phyloP scores from a whole-genome alignment of 2,888 invertebrate genomes.

The Lymantria dispar region DNA sequence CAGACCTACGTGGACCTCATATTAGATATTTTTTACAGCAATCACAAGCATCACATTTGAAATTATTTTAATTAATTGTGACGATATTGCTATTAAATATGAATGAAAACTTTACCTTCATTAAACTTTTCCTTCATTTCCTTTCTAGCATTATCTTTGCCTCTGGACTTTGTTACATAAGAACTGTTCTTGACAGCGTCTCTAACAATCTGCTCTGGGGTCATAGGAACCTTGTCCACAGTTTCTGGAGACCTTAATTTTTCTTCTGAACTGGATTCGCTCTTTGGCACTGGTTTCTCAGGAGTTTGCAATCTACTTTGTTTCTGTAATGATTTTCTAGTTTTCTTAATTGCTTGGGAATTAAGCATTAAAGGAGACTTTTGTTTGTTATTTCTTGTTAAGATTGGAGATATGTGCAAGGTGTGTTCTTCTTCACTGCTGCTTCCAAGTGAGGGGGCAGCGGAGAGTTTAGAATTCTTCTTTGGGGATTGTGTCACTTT shows the following conservation, averaged over 20 bases:
- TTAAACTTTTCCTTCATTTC: constrained; percentile 76
- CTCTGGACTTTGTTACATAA: constrained; percentile 82
- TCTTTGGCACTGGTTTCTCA: constrained; percentile 51
- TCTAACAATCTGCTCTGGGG: constrained; percentile 53
- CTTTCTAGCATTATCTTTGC: constrained; percentile 81
- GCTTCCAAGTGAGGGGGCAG: constrained; percentile 13
- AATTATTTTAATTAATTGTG: too few species aligned
- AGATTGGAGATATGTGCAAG: constrained; percentile 16
- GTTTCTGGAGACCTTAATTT: constrained; percentile 59
- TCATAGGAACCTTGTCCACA: constrained; percentile 29
- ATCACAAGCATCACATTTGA: too few species aligned
- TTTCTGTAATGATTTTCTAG: constrained; percentile 24
- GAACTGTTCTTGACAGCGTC: constrained; percentile 71
- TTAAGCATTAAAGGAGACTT: constrained; percentile 16
- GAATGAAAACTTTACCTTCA: constrained; percentile 49
- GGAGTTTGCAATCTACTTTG: constrained; percentile 38
- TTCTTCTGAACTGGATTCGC: constrained; percentile 66
- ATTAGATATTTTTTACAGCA: too few species aligned
- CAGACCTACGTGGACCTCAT: too few species aligned
- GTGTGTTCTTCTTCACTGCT: constrained; percentile 33
- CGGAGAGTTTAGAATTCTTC: constrained; percentile 14
- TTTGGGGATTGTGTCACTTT: constrained; percentile 18
- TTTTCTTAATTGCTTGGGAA: constrained; percentile 15
- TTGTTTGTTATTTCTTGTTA: constrained; percentile 4
- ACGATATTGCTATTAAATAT: too few species aligned